These are phyloP conservation scores for Xiphophorus maculatus DNA, from an alignment of 2,113 vertebrate species.

Conservation along the genomic window DNA sequence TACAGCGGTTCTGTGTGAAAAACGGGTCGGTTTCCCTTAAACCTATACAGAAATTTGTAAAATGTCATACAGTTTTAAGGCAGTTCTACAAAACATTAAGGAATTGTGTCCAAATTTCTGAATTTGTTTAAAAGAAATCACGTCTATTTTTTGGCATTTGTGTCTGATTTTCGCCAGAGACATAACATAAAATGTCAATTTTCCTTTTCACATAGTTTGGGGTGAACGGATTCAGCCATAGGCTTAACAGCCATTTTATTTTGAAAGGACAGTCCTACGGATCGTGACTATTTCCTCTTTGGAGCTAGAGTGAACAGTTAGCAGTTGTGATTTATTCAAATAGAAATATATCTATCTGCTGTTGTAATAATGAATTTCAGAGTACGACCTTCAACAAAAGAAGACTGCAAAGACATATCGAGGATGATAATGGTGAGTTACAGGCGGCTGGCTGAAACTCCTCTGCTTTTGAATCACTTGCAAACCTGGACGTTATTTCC, in stretches of 20 bases:
- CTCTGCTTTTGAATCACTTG: neutral
- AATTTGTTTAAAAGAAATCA: too few species aligned
- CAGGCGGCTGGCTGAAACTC: neutral
- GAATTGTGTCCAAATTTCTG: too few species aligned
- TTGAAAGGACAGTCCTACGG: neutral
- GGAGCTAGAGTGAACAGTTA: neutral
- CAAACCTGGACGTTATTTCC: neutral
- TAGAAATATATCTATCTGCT: neutral
- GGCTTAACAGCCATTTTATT: neutral
- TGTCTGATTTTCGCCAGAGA: too few species aligned
- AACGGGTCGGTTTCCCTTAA: too few species aligned
- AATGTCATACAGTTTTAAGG: too few species aligned
- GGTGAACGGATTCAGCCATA: too few species aligned
- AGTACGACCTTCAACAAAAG: slow-evolving; percentile 61
- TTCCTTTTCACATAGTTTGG: too few species aligned
- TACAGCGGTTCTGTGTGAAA: too few species aligned
- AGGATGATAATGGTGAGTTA: slow-evolving; percentile 78
- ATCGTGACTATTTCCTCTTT: neutral
- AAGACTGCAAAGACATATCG: slow-evolving; percentile 77
- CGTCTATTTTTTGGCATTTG: too few species aligned
- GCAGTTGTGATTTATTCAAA: neutral
- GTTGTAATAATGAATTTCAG: slow-evolving; percentile 67
- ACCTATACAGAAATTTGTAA: too few species aligned
- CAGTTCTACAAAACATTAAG: too few species aligned
- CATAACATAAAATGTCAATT: too few species aligned